phyloP scores from a whole-genome alignment of 2,797 vertebrate genomes.

The Psittacula derbiana region DNA sequence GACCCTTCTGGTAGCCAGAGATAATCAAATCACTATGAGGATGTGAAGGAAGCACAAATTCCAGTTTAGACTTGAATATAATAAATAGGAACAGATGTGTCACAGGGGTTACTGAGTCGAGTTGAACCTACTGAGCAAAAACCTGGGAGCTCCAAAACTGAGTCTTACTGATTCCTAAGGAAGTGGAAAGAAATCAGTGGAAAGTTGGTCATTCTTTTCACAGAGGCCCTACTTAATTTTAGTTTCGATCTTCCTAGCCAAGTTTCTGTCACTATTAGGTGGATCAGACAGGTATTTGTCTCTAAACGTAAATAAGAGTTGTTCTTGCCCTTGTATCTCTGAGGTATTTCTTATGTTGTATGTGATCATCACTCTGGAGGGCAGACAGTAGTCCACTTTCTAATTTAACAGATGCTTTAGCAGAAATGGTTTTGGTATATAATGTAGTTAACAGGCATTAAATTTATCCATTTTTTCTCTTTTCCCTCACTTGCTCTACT shows the following conservation, averaged over 20 bases:
- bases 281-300: neutral
- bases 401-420: neutral
- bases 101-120: neutral
- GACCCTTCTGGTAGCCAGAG: neutral
- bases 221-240: neutral
- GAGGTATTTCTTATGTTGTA: neutral
- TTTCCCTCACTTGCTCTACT: neutral
- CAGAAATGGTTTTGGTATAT: neutral
- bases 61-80: neutral
- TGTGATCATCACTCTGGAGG: neutral
- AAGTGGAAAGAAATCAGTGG: constrained; percentile 50
- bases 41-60: constrained; percentile 4
- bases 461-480: neutral
- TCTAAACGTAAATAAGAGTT: neutral
- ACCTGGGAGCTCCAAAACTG: neutral
- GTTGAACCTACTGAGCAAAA: constrained; percentile 16
- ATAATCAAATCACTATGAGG: constrained; percentile 12
- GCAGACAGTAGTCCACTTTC: neutral
- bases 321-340: neutral
- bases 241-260: neutral
- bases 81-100: constrained; percentile 26
- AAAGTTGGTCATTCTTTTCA: constrained; percentile 45
- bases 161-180: constrained; percentile 7
- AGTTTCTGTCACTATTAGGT: neutral
- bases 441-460: neutral